Evolutionary conservation across 2,113 vertebrate genomes (phyloP), one percentile per base, ranked within the genome.

Genomic region (Hyla sarda): DNA sequence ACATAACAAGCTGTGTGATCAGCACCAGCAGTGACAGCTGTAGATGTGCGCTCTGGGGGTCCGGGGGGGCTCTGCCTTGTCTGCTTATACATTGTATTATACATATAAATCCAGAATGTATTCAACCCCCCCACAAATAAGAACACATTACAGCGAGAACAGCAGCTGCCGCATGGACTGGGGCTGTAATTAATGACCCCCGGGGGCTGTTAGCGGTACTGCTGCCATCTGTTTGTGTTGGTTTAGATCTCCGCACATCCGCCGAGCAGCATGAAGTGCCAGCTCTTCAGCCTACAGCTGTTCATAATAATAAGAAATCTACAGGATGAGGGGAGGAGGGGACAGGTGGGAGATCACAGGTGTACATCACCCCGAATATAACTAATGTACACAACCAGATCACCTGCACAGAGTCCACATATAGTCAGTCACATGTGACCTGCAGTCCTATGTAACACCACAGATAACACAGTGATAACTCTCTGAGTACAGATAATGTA

Each of bases 151-250:
- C 45, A 25, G 37, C 72, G 12, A 41, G n/a, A n/a, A 23, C 13
- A 69, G 65, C 72, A 74, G 72, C 72, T 74, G 72, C 45, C 72
- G 45, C n/a, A 14, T n/a, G 48, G 41, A 74, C 45, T 7, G 16
- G 1, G 3, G 10, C 5, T 13, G 23, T 23, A 74, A 74, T 74
- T 48, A 74, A 74, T 74, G 25, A 74, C 72, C 72, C 72, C 72
- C 41, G n/a, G 72, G n/a, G 72, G 23, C 23, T 34, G 3, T 74
- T 16, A 28, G 0, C 23, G 37, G 1, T 19, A 7, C 37, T 7
- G 34, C 21, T 1, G 14, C 72, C 72, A 74, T 74, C 72, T 74
- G 72, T 13, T 45, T 74, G 71, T 73, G 72, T 74, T 25, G 25
- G 23, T n/a, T 48, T 48, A 25, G 28, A 32, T 69, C 12, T 34